phyloP scores from a whole-genome alignment of 2,113 vertebrate species.

The Antidorcas marsupialis region DNA sequence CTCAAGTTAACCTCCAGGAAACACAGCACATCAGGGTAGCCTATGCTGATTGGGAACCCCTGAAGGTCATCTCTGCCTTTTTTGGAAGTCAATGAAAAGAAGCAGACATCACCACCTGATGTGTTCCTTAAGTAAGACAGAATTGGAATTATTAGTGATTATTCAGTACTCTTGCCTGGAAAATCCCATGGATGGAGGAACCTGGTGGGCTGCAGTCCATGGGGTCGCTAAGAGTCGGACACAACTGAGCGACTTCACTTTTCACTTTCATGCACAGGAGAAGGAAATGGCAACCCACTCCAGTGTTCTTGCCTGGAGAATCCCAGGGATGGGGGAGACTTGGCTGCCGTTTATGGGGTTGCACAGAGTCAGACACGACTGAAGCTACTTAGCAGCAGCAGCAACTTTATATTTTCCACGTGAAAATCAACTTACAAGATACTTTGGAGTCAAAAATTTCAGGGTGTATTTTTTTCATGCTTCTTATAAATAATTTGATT shows the following conservation, averaged over 20 bases:
- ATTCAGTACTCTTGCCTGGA: not conserved
- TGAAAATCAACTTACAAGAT: not conserved
- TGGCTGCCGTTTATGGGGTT: too few relatives aligned
- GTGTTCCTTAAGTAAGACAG: not conserved
- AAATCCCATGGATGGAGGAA: too few relatives aligned
- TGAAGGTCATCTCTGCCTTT: not conserved
- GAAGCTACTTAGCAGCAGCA: too few relatives aligned
- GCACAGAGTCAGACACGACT: too few relatives aligned
- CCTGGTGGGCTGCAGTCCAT: too few relatives aligned
- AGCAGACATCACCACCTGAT: rapidly evolving
- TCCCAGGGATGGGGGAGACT: too few relatives aligned
- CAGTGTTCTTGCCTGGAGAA: too few relatives aligned
- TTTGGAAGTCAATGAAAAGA: not conserved
- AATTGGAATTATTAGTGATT: not conserved
- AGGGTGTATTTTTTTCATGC: not conserved
- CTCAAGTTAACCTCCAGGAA: not conserved
- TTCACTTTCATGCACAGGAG: too few relatives aligned
- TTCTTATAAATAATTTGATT: not conserved
- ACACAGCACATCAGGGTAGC: not conserved
- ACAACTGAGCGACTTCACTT: too few relatives aligned
- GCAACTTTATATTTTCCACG: not conserved
- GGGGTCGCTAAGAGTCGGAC: rapidly evolving
- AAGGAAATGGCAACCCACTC: too few relatives aligned
- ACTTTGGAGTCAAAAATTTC: not conserved
- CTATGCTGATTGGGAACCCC: rapidly evolving